A percentile compares a stretch with the other conserved stretches of the same genome.
Evolutionary conservation across 64 coral and sea anemone genomes (phyloP).

Genomic region (Montipora sp.): DNA sequence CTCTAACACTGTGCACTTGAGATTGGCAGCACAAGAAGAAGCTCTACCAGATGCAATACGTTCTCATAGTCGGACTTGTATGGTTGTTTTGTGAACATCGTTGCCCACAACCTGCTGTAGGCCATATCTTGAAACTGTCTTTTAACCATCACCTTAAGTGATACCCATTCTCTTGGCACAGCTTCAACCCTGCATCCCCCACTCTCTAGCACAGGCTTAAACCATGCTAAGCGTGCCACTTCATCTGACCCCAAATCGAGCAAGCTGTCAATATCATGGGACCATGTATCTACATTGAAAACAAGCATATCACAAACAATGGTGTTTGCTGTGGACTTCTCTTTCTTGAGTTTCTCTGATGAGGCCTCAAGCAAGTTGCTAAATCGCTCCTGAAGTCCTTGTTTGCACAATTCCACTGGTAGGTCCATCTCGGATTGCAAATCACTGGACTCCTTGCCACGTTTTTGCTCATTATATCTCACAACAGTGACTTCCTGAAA

Average conservation of each 20-base stretch:
- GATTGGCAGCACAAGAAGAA: background rate
- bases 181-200: background rate
- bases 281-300: background rate
- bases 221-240: background rate
- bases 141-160: background rate
- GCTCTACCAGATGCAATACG: background rate
- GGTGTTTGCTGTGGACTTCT: background rate
- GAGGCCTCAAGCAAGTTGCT: background rate
- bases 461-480: background rate
- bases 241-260: conserved; percentile 13
- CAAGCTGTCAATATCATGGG: background rate
- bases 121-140: background rate
- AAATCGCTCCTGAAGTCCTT: background rate
- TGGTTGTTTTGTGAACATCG: background rate
- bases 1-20: background rate
- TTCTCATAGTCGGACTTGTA: background rate
- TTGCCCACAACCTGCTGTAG: background rate
- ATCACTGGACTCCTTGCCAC: background rate
- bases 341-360: background rate
- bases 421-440: background rate
- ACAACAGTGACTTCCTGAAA: background rate
- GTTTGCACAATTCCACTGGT: background rate
- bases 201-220: background rate
- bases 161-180: background rate
- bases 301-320: background rate